Percentiles rank a stretch among this genome's conserved stretches.
Conservation (phyloP, 2,888 invertebrate species). For the Auanema sp. region DNA sequence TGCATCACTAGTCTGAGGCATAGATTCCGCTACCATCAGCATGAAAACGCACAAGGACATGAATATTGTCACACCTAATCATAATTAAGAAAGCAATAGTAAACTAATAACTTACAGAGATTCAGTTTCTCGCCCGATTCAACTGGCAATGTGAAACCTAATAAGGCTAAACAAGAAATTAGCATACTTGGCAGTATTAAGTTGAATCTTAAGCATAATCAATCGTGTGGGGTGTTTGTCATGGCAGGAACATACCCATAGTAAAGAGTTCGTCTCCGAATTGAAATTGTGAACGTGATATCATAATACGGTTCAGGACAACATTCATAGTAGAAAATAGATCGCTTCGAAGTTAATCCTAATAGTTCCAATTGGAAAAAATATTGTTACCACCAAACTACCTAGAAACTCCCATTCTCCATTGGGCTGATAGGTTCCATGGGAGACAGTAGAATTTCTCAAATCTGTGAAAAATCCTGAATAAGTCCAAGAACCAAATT, state of each 20-base stretch:
- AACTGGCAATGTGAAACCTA: slow-evolving; percentile 96
- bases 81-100: background rate
- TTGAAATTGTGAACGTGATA: slow-evolving; percentile 93
- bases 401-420: slow-evolving; percentile 71
- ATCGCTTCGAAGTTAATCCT: slow-evolving; percentile 47
- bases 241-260: slow-evolving; percentile 28
- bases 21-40: slow-evolving; percentile 95
- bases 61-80: slow-evolving; percentile 63
- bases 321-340: slow-evolving; percentile 60
- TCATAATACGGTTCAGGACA: slow-evolving; percentile 72
- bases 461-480: slow-evolving; percentile 60
- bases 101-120: slow-evolving; percentile 74
- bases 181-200: slow-evolving; percentile 97
- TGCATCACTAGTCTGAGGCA: slow-evolving; percentile 98
- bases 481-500: slow-evolving; percentile 96
- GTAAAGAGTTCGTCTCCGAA: slow-evolving; percentile 70
- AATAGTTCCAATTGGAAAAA: background rate
- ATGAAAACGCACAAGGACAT: slow-evolving; percentile 97
- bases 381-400: slow-evolving; percentile 8
- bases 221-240: background rate
- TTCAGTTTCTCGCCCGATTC: slow-evolving; percentile 99
- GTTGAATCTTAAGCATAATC: slow-evolving; percentile 75
- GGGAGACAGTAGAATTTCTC: slow-evolving; percentile 67
- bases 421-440: slow-evolving; percentile 70
- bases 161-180: slow-evolving; percentile 95